A percentile compares a stretch with the other conserved stretches of the same genome.
These are phyloP conservation scores for Pogonocherus hispidulus DNA, from an alignment of 2,888 invertebrate species.

Conservation along the genomic window DNA sequence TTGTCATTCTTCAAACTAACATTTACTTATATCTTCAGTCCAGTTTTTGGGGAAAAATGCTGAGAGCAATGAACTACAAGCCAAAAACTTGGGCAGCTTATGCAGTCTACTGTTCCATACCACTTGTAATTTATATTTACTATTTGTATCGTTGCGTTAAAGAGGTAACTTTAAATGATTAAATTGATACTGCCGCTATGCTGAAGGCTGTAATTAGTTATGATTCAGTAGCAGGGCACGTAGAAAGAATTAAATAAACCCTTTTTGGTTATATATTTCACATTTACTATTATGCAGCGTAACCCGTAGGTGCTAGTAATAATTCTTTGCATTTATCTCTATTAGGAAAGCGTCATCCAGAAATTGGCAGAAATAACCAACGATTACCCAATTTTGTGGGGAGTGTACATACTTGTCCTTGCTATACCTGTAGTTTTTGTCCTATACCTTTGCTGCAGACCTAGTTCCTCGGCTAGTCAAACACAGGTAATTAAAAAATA, in stretches of 20 bases:
- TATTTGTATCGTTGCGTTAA: slow-evolving; percentile 76
- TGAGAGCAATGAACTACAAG: slow-evolving; percentile 82
- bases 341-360: slow-evolving; percentile 83
- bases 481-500: slow-evolving; percentile 49
- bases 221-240: too few species aligned
- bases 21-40: slow-evolving; percentile 53
- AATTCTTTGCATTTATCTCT: slow-evolving; percentile 45
- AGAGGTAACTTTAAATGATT: slow-evolving; percentile 73
- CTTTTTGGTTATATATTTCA: neutral
- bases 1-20: neutral
- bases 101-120: slow-evolving; percentile 82
- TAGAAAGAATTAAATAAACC: too few species aligned
- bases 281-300: too few species aligned
- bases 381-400: slow-evolving; percentile 93
- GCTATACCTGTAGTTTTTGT: slow-evolving; percentile 85
- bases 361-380: slow-evolving; percentile 83
- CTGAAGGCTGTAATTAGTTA: neutral
- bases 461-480: slow-evolving; percentile 62
- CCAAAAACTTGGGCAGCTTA: slow-evolving; percentile 88
- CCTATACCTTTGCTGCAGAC: slow-evolving; percentile 85
- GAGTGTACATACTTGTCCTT: slow-evolving; percentile 82
- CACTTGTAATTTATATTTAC: slow-evolving; percentile 78
- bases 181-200: neutral
- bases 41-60: slow-evolving; percentile 81
- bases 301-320: neutral